These are phyloP conservation scores for Phylloscopus collybita DNA, from an alignment of 2,797 vertebrate species.

Conservation along the genomic window DNA sequence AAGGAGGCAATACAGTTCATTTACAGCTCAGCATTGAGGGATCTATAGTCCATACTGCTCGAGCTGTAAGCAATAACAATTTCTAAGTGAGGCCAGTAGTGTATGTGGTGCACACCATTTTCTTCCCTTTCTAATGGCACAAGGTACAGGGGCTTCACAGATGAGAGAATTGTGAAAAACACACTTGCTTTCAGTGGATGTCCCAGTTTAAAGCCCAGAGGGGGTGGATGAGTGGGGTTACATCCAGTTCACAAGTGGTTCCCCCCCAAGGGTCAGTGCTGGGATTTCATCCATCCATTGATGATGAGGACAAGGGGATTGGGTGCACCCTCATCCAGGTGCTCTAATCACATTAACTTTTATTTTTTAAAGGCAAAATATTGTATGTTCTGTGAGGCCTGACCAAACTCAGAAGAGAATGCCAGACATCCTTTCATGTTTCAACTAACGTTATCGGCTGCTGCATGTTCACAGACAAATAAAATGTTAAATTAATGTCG, in stretches of 20 bases:
- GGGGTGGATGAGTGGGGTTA: not conserved
- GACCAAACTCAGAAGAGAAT: not conserved
- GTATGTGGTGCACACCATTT: not conserved
- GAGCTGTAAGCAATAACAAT: not conserved
- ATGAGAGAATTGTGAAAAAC: not conserved
- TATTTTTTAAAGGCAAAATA: not conserved
- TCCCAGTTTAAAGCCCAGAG: not conserved
- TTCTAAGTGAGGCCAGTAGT: not conserved
- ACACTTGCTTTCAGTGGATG: not conserved
- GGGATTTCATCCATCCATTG: not conserved
- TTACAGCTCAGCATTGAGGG: not conserved
- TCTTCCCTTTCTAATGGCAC: not conserved
- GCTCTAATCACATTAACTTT: not conserved
- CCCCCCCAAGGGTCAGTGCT: not conserved
- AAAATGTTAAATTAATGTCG: not conserved
- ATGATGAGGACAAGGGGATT: not conserved
- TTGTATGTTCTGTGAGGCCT: not conserved
- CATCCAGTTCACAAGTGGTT: not conserved
- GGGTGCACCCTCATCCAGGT: not conserved
- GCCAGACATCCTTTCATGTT: not conserved
- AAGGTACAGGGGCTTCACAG: not conserved
- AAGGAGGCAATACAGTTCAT: not conserved
- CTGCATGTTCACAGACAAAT: not conserved
- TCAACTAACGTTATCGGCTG: not conserved
- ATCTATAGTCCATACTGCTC: not conserved